A percentile compares a stretch with the other conserved stretches of the same genome.
Conservation (phyloP, 2,113 vertebrate species). For the Geothlypis trichas region DNA sequence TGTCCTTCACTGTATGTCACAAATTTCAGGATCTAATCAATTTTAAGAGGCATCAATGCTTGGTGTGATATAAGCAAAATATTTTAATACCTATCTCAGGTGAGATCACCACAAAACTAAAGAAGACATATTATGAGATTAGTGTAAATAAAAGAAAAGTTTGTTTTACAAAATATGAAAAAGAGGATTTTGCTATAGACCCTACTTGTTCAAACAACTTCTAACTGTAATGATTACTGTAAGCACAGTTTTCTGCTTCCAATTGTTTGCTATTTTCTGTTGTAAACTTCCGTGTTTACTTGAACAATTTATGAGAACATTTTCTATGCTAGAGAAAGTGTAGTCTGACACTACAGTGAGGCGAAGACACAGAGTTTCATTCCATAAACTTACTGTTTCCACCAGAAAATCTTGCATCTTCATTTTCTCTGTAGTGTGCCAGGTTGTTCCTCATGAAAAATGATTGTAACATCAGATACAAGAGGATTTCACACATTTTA, state of each 20-base stretch:
- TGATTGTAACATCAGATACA: background rate
- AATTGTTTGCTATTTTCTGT: background rate
- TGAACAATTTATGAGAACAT: background rate
- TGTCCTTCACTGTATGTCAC: background rate
- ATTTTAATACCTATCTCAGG: background rate
- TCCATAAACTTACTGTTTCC: background rate
- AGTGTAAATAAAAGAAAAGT: background rate
- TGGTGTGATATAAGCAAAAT: background rate
- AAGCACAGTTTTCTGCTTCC: background rate
- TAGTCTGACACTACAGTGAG: background rate
- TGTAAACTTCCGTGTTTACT: background rate
- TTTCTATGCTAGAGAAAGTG: background rate
- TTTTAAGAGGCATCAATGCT: background rate
- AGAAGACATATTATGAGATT: background rate
- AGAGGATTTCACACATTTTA: background rate
- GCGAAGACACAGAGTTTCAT: background rate
- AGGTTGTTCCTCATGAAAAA: background rate
- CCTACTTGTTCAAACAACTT: background rate
- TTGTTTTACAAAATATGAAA: background rate
- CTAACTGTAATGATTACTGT: background rate
- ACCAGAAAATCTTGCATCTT: background rate
- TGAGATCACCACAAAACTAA: background rate
- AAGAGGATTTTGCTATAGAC: background rate
- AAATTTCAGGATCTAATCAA: background rate
- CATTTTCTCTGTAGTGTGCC: background rate